These are phyloP conservation scores for Carapus acus DNA, from an alignment of 2,797 vertebrate genomes.

Conservation along the genomic window DNA sequence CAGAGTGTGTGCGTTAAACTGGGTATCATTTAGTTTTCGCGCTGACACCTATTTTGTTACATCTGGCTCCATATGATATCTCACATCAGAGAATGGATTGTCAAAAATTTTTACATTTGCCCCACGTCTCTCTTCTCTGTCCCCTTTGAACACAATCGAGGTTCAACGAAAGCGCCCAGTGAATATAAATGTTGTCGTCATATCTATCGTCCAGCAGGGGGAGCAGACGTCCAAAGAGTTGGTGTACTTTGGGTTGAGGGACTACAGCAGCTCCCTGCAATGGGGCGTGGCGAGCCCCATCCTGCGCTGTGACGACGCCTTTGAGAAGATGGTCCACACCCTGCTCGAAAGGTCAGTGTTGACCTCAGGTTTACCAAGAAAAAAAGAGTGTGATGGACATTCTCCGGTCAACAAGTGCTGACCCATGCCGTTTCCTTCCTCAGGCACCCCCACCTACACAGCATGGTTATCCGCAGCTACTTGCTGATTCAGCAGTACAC, in stretches of 20 bases:
- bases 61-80: no score
- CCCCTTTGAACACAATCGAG: no score
- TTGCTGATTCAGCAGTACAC: constrained; percentile 98
- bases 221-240: constrained; percentile 74
- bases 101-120: no score
- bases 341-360: constrained; percentile 86
- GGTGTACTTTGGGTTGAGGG: constrained; percentile 89
- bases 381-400: neutral
- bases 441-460: constrained; percentile 94
- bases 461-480: constrained; percentile 98
- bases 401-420: neutral
- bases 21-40: no score
- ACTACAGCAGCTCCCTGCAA: constrained; percentile 91
- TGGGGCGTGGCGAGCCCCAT: constrained; percentile 97
- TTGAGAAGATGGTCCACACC: constrained; percentile 95
- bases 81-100: no score
- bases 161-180: no score
- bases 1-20: no score
- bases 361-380: neutral
- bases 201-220: constrained; percentile 69
- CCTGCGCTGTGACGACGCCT: constrained; percentile 91
- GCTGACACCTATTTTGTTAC: no score
- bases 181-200: no score
- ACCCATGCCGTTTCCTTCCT: constrained; percentile 16
- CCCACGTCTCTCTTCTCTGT: no score